Evolutionary conservation across 2,113 vertebrate species (phyloP).

Genomic region (Elephantulus edwardii): DNA sequence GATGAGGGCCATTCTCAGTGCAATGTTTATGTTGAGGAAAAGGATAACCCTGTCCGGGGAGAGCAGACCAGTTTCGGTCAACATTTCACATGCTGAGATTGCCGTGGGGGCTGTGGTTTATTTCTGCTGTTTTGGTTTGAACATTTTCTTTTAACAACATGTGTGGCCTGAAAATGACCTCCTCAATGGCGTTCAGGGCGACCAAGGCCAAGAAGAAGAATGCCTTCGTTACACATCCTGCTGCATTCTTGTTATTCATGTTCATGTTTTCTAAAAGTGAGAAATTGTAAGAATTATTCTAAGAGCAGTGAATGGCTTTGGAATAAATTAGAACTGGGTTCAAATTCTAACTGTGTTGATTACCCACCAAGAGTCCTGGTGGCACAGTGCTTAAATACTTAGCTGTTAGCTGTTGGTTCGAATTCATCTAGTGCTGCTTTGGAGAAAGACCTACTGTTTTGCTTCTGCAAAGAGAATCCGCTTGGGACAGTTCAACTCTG

Average conservation of each 20-base stretch:
- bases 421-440: too few relatives aligned
- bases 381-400: neutral
- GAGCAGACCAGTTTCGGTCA: neutral
- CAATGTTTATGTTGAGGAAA: slow-evolving; percentile 49
- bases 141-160: neutral
- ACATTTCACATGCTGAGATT: neutral
- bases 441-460: too few relatives aligned
- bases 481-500: neutral
- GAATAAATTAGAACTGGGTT: neutral
- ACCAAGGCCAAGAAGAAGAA: slow-evolving; percentile 6
- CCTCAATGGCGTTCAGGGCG: neutral
- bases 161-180: slow-evolving; percentile 42
- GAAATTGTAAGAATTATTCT: neutral
- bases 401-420: neutral
- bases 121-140: slow-evolving; percentile 37
- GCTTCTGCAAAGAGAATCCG: neutral
- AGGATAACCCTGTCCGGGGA: neutral
- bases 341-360: neutral
- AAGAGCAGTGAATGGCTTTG: neutral
- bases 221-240: neutral
- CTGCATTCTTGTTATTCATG: neutral
- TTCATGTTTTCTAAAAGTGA: neutral
- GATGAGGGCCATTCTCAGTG: neutral
- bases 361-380: neutral
- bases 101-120: neutral